Evolutionary conservation across 1,140 invertebrate species (phyloP).

Genomic region (Drosophila kurseongensis): DNA sequence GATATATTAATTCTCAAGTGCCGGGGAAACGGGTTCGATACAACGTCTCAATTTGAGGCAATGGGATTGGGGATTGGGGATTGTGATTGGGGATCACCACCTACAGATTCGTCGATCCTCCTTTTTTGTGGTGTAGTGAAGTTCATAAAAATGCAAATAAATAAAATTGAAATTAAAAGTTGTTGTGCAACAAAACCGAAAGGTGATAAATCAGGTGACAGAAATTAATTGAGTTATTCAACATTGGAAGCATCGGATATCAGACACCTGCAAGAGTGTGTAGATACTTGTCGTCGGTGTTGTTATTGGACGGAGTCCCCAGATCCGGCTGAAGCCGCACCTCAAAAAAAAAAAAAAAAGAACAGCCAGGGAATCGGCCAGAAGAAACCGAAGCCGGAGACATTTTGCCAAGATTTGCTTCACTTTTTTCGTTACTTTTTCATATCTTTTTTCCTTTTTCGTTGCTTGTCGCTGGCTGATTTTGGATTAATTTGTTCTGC

Average conservation of each 20-base stretch:
- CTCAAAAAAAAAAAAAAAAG: conserved; percentile 44
- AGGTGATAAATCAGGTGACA: conserved; percentile 84
- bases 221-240: conserved; percentile 84
- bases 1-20: conserved; percentile 73
- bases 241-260: conserved; percentile 64
- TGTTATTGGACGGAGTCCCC: conserved; percentile 65
- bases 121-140: conserved; percentile 41
- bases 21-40: conserved; percentile 47
- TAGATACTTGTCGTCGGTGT: conserved; percentile 71
- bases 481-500: conserved; percentile 83
- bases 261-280: conserved; percentile 49
- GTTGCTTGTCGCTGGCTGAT: conserved; percentile 66
- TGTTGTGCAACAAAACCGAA: conserved; percentile 47
- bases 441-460: conserved; percentile 18
- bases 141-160: conserved; percentile 73
- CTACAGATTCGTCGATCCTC: conserved; percentile 50
- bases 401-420: conserved; percentile 44
- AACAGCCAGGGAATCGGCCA: conserved; percentile 20
- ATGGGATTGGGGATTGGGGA: conserved; percentile 8
- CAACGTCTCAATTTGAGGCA: conserved; percentile 65
- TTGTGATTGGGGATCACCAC: conserved; percentile 45
- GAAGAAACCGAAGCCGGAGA: conserved; percentile 32
- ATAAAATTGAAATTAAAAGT: conserved; percentile 84
- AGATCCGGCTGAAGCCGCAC: conserved; percentile 65
- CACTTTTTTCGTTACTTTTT: conserved; percentile 19